A percentile compares a stretch with the other conserved stretches of the same genome.
These are phyloP conservation scores for Tamias sibiricus DNA, from an alignment of 2,113 vertebrate species.

Conservation along the genomic window DNA sequence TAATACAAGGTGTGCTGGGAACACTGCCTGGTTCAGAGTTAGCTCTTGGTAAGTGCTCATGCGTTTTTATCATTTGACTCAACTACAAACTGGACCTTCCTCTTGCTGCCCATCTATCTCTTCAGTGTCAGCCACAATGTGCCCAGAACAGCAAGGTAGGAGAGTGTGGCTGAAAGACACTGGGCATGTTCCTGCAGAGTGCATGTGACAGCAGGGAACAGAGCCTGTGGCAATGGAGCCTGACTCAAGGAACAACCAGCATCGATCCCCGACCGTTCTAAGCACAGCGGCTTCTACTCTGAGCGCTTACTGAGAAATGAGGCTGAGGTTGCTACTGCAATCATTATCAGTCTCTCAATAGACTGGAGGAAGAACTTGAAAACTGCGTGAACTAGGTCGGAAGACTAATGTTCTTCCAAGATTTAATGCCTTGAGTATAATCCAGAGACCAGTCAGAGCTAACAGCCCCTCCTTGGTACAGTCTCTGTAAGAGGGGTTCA, in stretches of 20 bases:
- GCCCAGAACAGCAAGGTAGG: neutral
- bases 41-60: neutral
- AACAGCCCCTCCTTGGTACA: neutral
- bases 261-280: rapidly evolving
- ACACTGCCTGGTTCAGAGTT: neutral
- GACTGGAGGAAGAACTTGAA: neutral
- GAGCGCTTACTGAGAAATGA: neutral
- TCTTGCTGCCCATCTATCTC: rapidly evolving
- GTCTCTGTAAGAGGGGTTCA: neutral
- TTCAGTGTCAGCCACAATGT: neutral
- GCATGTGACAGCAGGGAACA: rapidly evolving
- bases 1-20: neutral
- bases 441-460: neutral
- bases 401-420: neutral
- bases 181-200: neutral
- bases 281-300: neutral
- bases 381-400: no score
- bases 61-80: neutral
- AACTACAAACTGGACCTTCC: rapidly evolving
- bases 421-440: neutral
- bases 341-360: neutral
- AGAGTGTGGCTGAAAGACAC: rapidly evolving
- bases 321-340: neutral
- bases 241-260: neutral
- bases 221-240: rapidly evolving